phyloP scores from a whole-genome alignment of 1,140 invertebrate species.

The Drosophila lowei region DNA sequence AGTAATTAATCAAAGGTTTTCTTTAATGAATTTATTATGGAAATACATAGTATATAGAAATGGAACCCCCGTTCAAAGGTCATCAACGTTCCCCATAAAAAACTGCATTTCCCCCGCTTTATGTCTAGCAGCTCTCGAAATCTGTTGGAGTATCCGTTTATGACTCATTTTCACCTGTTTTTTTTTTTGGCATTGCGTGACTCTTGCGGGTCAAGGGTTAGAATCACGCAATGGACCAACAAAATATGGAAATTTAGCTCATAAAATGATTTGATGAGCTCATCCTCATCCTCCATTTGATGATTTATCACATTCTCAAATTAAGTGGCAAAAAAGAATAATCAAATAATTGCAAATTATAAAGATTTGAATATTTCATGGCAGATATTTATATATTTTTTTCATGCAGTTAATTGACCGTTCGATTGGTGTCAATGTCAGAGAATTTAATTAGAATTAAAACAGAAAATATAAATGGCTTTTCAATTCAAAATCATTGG shows the following conservation, averaged over 20 bases:
- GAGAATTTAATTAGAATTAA: neutral
- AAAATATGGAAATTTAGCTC: slow-evolving; percentile 34
- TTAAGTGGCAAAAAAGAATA: slow-evolving; percentile 31
- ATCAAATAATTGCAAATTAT: slow-evolving; percentile 32
- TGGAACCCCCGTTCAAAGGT: no score
- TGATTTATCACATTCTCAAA: slow-evolving; percentile 40
- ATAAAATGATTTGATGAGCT: slow-evolving; percentile 69
- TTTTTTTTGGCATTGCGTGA: neutral
- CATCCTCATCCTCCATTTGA: slow-evolving; percentile 31
- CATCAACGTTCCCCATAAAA: neutral
- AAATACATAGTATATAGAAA: no score
- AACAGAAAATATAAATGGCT: neutral
- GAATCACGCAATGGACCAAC: slow-evolving; percentile 19
- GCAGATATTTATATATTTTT: slow-evolving; percentile 8
- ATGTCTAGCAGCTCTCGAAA: neutral
- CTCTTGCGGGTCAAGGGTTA: slow-evolving; percentile 26
- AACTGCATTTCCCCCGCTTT: neutral
- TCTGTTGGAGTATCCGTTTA: no score
- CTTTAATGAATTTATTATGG: neutral
- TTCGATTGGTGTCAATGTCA: slow-evolving; percentile 41
- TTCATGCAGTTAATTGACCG: slow-evolving; percentile 5
- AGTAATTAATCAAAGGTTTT: slow-evolving; percentile 8
- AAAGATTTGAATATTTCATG: slow-evolving; percentile 17
- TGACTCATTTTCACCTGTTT: slow-evolving; percentile 10
- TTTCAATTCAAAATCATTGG: no score